Evolutionary conservation across 2,888 invertebrate genomes (phyloP), one percentile per base, ranked within the genome.

Genomic region (Leptopilina drosophilae): DNA sequence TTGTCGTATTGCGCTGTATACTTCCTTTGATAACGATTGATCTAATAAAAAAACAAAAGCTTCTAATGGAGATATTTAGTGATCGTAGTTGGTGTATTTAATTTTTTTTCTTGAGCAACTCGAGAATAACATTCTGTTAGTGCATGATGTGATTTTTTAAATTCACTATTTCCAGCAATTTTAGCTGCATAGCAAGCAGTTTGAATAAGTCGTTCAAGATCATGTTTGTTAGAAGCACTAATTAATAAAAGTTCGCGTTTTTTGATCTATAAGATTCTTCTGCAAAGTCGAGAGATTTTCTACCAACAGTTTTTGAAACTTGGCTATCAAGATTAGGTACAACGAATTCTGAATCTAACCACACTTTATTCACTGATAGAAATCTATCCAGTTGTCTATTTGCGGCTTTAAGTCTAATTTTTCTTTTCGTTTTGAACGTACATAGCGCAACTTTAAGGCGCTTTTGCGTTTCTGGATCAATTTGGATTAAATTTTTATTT

Each of bases 271-370:
- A n/a, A 6, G n/a, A 59, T 15, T 59, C 15, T 59, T 59, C 59
- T n/a, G 15, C n/a, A 59, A 59, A 59, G 12, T n/a, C n/a, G n/a
- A 59, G 14, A 59, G n/a, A n/a, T n/a, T n/a, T n/a, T n/a, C n/a
- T n/a, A n/a, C n/a, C n/a, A n/a, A n/a, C n/a, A n/a, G n/a, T n/a
- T n/a, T n/a, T n/a, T n/a, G n/a, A n/a, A n/a, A n/a, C n/a, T n/a
- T n/a, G n/a, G n/a, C n/a, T n/a, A n/a, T n/a, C n/a, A n/a, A n/a
- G n/a, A n/a, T n/a, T n/a, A n/a, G n/a, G n/a, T n/a, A n/a, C n/a
- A n/a, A n/a, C n/a, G n/a, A n/a, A n/a, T 59, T 59, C 59, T 59
- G 59, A 59, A 59, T 59, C 59, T 59, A 59, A 59, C n/a, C 59
- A n/a, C n/a, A 6, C 9, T n/a, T 59, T 15, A 59, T 59, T 59